These are phyloP conservation scores for Megalonaias nervosa DNA, from an alignment of 1,140 invertebrate genomes.

Conservation along the genomic window DNA sequence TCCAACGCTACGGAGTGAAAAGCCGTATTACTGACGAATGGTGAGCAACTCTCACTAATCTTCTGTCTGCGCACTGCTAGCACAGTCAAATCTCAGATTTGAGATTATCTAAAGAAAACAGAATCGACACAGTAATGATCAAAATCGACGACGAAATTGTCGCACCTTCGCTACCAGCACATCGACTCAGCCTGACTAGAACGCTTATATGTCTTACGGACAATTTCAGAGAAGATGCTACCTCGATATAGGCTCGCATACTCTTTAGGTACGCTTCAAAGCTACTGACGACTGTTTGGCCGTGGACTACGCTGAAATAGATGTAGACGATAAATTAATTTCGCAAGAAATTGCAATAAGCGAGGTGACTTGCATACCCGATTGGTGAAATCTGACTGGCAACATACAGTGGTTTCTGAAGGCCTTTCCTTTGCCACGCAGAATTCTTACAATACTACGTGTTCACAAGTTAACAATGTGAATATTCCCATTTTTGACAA, in stretches of 20 bases:
- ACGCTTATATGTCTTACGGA: constrained; percentile 21
- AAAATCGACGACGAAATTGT: constrained; percentile 10
- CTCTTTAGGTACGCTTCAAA: constrained; percentile 22
- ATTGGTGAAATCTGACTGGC: constrained; percentile 16
- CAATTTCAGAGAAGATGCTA: not conserved
- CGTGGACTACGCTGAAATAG: constrained; percentile 17
- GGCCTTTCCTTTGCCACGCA: constrained; percentile 27
- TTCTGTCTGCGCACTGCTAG: constrained; percentile 16
- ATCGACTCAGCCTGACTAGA: constrained; percentile 16
- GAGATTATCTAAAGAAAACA: constrained; percentile 30
- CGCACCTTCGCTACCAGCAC: not conserved
- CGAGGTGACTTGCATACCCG: constrained; percentile 20
- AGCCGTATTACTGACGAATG: constrained; percentile 13
- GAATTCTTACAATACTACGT: constrained; percentile 28
- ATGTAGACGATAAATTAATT: constrained; percentile 17
- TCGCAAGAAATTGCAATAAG: constrained; percentile 19
- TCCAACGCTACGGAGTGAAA: constrained; percentile 23
- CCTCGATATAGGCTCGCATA: constrained; percentile 20
- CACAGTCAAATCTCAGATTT: constrained; percentile 14
- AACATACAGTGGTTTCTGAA: constrained; percentile 1
- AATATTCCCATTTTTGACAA: constrained; percentile 39
- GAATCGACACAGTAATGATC: constrained; percentile 15
- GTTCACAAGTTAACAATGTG: constrained; percentile 43
- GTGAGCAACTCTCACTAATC: constrained; percentile 10
- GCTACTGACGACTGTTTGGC: constrained; percentile 29